These are phyloP conservation scores for Tillus elongatus DNA, from an alignment of 2,888 invertebrate genomes.

Conservation along the genomic window DNA sequence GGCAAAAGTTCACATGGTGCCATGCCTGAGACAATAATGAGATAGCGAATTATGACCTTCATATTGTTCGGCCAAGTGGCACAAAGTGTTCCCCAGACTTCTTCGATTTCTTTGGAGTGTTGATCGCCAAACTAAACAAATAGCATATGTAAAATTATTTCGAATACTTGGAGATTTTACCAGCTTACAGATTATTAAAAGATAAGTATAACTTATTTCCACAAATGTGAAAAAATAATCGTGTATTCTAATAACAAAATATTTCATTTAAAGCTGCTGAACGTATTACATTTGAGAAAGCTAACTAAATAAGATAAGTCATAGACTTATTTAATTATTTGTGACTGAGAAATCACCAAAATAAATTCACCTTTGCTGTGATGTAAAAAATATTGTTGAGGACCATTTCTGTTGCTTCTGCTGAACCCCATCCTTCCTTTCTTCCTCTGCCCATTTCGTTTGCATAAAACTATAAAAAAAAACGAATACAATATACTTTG, in stretches of 20 bases:
- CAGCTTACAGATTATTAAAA: too few species aligned
- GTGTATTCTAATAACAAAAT: too few species aligned
- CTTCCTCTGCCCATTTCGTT: constrained; percentile 55
- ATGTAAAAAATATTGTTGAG: constrained; percentile 97
- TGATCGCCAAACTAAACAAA: constrained; percentile 79
- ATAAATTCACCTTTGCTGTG: constrained; percentile 79
- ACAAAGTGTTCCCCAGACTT: constrained; percentile 92
- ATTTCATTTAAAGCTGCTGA: too few species aligned
- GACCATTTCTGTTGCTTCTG: constrained; percentile 99
- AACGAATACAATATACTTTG: too few species aligned
- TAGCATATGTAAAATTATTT: constrained; percentile 9
- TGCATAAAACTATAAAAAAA: constrained; percentile 42
- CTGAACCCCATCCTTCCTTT: constrained; percentile 94
- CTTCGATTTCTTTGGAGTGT: constrained; percentile 91
- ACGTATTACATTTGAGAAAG: too few species aligned
- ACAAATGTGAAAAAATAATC: too few species aligned
- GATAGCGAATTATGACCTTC: constrained; percentile 90
- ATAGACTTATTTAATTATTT: too few species aligned
- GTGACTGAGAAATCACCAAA: constrained; percentile 1
- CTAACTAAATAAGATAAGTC: too few species aligned
- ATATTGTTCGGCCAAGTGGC: constrained; percentile 96
- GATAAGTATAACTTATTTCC: too few species aligned
- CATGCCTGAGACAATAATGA: constrained; percentile 94
- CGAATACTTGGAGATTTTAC: too few species aligned
- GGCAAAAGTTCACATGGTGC: constrained; percentile 90